Percentiles rank a stretch among this genome's conserved stretches.
Evolutionary conservation across 2,113 vertebrate species (phyloP).

Genomic region (Cariama cristata): DNA sequence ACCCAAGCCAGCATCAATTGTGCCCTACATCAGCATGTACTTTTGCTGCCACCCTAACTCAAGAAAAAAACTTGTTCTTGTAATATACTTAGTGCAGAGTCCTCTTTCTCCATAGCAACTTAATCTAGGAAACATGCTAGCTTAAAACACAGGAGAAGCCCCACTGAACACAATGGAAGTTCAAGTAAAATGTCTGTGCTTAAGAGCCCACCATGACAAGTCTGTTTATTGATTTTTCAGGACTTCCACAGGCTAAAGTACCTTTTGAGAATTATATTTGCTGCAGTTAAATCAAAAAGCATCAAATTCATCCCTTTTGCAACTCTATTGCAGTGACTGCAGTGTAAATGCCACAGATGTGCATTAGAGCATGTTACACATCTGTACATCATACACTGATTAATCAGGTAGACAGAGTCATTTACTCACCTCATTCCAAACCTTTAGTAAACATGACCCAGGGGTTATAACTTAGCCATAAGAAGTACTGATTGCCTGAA

Average conservation of each 20-base stretch:
- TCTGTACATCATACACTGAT: background rate
- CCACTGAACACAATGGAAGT: background rate
- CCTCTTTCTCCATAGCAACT: background rate
- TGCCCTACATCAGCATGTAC: rapidly evolving
- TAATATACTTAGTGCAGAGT: background rate
- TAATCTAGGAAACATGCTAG: background rate
- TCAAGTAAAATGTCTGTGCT: background rate
- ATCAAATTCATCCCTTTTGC: background rate
- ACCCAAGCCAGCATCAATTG: background rate
- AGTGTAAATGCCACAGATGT: background rate
- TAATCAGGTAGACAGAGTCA: background rate
- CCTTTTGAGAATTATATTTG: background rate
- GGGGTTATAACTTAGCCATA: background rate
- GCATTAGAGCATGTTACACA: background rate
- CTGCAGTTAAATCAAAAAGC: background rate
- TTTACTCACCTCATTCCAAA: slow-evolving; percentile 27
- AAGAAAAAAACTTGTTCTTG: background rate
- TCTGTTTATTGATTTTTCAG: background rate
- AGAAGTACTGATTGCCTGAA: background rate
- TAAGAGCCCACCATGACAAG: background rate
- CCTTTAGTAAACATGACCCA: slow-evolving; percentile 38
- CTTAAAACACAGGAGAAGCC: background rate
- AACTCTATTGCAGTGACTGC: background rate
- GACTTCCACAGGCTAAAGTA: background rate
- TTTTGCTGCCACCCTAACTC: background rate